Evolutionary conservation across 2,113 vertebrate species (phyloP).

Genomic region (Hassar affinis): DNA sequence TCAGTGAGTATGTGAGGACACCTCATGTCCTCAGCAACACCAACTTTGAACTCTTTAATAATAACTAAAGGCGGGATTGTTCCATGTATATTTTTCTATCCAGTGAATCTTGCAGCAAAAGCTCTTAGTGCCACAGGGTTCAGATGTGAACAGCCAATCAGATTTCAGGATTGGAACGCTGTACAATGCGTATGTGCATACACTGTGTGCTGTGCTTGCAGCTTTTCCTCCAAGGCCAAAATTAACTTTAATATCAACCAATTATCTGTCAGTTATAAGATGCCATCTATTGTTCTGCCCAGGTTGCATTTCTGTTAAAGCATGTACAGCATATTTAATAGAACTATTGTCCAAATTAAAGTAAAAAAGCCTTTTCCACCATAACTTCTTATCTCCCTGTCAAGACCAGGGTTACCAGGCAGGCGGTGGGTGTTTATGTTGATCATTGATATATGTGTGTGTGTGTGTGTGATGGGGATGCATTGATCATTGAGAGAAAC

Average conservation of each 20-base stretch:
- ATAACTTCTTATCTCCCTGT: conserved; percentile 66
- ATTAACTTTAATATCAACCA: background rate
- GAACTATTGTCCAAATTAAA: background rate
- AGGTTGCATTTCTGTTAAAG: background rate
- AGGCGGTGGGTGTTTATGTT: conserved; percentile 44
- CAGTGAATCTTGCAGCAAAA: background rate
- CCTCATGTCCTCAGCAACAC: background rate
- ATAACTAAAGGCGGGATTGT: background rate
- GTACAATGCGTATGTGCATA: background rate
- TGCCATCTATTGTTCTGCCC: background rate
- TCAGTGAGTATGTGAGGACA: background rate
- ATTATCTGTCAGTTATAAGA: background rate
- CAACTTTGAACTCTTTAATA: background rate
- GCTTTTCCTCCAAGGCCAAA: background rate
- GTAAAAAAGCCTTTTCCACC: background rate
- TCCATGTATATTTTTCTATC: background rate
- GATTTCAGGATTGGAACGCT: background rate
- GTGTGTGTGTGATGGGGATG: conserved; percentile 23
- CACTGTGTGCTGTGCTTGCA: background rate
- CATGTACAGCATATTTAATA: background rate
- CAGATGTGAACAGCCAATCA: too few species aligned
- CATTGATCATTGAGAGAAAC: conserved; percentile 32
- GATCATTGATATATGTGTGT: background rate
- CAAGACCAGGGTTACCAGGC: conserved; percentile 60
- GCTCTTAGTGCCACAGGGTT: background rate